Evolutionary conservation across 2,113 vertebrate species (phyloP).

Genomic region (Hyperopisus bebe): DNA sequence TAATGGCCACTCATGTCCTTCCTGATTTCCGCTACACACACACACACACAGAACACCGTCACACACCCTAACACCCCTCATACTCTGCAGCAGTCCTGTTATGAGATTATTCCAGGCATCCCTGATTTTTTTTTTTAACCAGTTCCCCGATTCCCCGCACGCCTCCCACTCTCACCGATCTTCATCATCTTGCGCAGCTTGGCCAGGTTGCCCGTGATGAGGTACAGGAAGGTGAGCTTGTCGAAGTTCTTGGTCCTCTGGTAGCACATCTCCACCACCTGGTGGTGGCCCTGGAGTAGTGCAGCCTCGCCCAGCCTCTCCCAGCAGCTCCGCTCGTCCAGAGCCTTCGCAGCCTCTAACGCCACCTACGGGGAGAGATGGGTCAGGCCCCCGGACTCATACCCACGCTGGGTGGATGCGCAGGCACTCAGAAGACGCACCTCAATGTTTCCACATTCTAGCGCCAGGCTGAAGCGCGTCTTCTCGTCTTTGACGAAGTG

Average conservation of each 20-base stretch:
- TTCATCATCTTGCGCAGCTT: constrained; percentile 99
- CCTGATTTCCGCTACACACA: constrained; percentile 81
- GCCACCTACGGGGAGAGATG: constrained; percentile 63
- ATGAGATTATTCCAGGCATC: not conserved
- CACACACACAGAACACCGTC: not conserved
- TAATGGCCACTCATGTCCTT: constrained; percentile 99
- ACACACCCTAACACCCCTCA: not conserved
- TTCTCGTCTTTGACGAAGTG: constrained; percentile 98
- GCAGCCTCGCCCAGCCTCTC: constrained; percentile 90
- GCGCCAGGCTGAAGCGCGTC: constrained; percentile 87
- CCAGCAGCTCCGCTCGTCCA: constrained; percentile 93
- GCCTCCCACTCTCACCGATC: constrained; percentile 68
- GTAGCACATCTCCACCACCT: constrained; percentile 99
- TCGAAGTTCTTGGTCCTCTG: constrained; percentile 98
- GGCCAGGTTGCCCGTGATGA: constrained; percentile 92
- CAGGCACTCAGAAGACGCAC: constrained; percentile 27
- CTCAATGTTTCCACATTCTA: constrained; percentile 92
- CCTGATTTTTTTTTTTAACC: not conserved
- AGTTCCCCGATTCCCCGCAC: not conserved
- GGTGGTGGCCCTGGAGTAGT: constrained; percentile 90
- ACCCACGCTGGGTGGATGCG: constrained; percentile 31
- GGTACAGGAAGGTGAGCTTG: constrained; percentile 92
- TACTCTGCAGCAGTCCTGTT: not conserved
- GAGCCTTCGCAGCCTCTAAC: constrained; percentile 87
- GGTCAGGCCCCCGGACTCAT: not conserved